Base-by-base conservation (phyloP, 2,888 invertebrate species). In the Phalera bucephala region DNA sequence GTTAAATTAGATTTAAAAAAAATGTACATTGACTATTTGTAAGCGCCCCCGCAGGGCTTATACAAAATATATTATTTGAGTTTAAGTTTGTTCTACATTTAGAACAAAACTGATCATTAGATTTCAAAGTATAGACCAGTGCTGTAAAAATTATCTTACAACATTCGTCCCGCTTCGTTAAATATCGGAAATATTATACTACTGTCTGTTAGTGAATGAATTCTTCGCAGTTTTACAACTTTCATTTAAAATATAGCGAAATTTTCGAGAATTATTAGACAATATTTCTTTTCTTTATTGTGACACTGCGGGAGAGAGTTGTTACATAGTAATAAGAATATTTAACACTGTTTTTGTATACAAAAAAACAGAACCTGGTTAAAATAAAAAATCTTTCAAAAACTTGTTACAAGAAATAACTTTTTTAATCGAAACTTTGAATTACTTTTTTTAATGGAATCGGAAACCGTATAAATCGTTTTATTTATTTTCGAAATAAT, bases 381-480 rank as follows among this genome's bases (percentile, higher is more conserved):
- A n/a, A n/a, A n/a, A n/a, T n/a, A n/a, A n/a, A n/a, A n/a, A n/a
- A n/a, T n/a, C n/a, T n/a, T n/a, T n/a, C n/a, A n/a, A n/a, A n/a
- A n/a, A n/a, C n/a, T n/a, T n/a, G n/a, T n/a, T n/a, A n/a, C n/a
- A n/a, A n/a, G n/a, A n/a, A n/a, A n/a, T n/a, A n/a, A n/a, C n/a
- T n/a, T n/a, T n/a, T n/a, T n/a, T n/a, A n/a, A n/a, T n/a, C n/a
- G n/a, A n/a, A n/a, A n/a, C n/a, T n/a, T n/a, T n/a, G n/a, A n/a
- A n/a, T n/a, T n/a, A n/a, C n/a, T n/a, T n/a, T n/a, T n/a, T n/a
- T n/a, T n/a, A n/a, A n/a, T n/a, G n/a, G n/a, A n/a, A n/a, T n/a
- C 22, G 22, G 3, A 2, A 22, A 22, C 10, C 10, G 10, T n/a
- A 22, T 20, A 10, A 10, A 26, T 8, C 41, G 46, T 36, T 36